Conservation (phyloP, 2,797 vertebrate species). For the Chanos chanos region DNA sequence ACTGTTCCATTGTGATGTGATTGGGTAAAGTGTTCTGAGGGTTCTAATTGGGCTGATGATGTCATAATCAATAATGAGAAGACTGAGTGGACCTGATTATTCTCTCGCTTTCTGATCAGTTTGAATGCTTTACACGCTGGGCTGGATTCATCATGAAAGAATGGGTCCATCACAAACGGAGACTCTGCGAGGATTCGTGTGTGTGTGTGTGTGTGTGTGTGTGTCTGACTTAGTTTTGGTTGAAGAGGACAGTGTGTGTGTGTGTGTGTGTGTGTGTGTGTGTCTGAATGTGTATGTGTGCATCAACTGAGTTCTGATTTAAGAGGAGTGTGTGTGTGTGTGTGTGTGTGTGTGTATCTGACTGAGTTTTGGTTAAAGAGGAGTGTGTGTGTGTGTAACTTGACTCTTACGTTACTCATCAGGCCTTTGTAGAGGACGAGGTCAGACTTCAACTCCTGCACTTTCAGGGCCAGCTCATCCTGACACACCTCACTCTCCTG, state of each 20-base stretch:
- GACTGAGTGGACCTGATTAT: too few species aligned
- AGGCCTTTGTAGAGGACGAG: conserved; percentile 96
- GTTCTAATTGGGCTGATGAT: too few species aligned
- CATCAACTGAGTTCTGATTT: too few species aligned
- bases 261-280: background rate
- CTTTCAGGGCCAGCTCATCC: conserved; percentile 90
- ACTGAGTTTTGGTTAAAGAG: too few species aligned
- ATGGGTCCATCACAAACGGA: too few species aligned
- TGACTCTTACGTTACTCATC: conserved; percentile 91
- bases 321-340: conserved; percentile 9
- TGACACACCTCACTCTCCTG: conserved; percentile 95
- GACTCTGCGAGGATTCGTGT: too few species aligned
- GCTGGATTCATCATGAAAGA: too few species aligned
- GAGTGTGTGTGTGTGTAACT: conserved; percentile 2
- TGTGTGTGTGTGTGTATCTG: background rate
- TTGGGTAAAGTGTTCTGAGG: too few species aligned
- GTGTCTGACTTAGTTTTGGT: background rate
- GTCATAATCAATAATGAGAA: too few species aligned
- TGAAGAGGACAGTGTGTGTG: background rate
- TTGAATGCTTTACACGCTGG: too few species aligned
- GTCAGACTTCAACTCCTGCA: conserved; percentile 93
- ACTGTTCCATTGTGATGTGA: too few species aligned
- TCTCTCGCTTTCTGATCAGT: too few species aligned
- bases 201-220: background rate
- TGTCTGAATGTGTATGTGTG: conserved; percentile 29